These are phyloP conservation scores for Cygnus atratus DNA, from an alignment of 2,113 vertebrate species.

Conservation along the genomic window DNA sequence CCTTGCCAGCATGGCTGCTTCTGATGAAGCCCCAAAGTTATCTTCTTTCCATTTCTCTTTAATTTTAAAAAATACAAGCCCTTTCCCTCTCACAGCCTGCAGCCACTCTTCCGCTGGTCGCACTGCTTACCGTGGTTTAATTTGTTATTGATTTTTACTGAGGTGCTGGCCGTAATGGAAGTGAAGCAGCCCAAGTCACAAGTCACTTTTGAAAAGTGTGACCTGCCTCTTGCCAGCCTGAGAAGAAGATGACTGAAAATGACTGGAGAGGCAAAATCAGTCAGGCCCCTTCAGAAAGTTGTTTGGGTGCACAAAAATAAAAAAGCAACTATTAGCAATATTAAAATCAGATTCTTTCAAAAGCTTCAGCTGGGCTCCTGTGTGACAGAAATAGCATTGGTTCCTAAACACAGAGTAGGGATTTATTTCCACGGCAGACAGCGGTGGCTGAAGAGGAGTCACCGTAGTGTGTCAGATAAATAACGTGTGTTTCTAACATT, in stretches of 20 bases:
- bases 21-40: not conserved
- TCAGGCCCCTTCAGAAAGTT: not conserved
- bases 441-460: slow-evolving; percentile 30
- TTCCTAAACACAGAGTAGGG: not conserved
- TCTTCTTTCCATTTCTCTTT: slow-evolving; percentile 1
- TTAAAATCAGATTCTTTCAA: slow-evolving; percentile 21
- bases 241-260: not conserved
- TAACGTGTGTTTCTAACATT: not conserved
- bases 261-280: slow-evolving; percentile 7
- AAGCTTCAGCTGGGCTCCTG: not conserved
- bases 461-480: slow-evolving; percentile 20
- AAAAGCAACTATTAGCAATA: slow-evolving; percentile 18
- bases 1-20: not conserved
- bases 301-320: not conserved
- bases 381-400: slow-evolving; percentile 9
- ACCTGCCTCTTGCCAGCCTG: not conserved
- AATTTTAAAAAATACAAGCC: not conserved
- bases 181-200: not conserved
- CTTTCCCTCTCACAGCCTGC: not conserved
- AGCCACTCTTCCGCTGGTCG: not conserved
- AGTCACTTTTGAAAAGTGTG: not conserved
- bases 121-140: slow-evolving; percentile 1
- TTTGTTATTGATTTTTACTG: slow-evolving; percentile 50
- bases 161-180: not conserved
- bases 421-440: slow-evolving; percentile 36